A percentile compares a stretch with the other conserved stretches of the same genome.
These are phyloP conservation scores for Romanogobio albipinnatus DNA, from an alignment of 2,113 vertebrate genomes.

Conservation along the genomic window DNA sequence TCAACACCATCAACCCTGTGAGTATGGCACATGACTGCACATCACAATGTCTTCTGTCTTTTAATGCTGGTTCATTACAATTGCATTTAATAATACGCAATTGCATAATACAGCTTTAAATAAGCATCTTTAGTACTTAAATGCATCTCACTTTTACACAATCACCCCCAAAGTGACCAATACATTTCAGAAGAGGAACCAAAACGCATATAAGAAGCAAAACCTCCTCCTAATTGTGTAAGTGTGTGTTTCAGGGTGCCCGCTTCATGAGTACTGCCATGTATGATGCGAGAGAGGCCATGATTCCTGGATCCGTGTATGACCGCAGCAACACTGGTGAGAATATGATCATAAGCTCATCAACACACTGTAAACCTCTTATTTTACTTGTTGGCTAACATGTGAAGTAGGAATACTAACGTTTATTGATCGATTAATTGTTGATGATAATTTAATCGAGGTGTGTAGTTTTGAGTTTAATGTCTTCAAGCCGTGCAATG, in stretches of 20 bases:
- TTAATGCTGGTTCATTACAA: background rate
- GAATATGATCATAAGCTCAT: background rate
- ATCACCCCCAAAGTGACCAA: background rate
- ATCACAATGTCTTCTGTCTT: background rate
- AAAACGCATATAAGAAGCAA: background rate
- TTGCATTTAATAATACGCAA: background rate
- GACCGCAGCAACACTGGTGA: slow-evolving; percentile 92
- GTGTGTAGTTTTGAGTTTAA: no score
- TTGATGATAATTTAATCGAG: no score
- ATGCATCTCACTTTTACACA: no score
- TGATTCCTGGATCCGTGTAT: slow-evolving; percentile 96
- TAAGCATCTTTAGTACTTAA: background rate
- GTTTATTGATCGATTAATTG: no score
- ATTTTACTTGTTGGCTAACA: background rate
- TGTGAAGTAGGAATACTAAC: background rate
- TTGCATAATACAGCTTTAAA: background rate
- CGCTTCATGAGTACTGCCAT: slow-evolving; percentile 99
- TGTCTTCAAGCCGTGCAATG: no score
- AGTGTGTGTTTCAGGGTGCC: slow-evolving; percentile 81
- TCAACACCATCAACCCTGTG: slow-evolving; percentile 98
- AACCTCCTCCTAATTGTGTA: background rate
- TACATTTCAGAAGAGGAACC: background rate
- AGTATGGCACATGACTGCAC: slow-evolving; percentile 59
- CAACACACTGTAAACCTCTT: no score
- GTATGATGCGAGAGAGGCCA: slow-evolving; percentile 96